A percentile compares a stretch with the other conserved stretches of the same genome.
These are phyloP conservation scores for Patiria pectinifera DNA, from an alignment of 53 echinoderm and acorn worm genomes.

Conservation along the genomic window DNA sequence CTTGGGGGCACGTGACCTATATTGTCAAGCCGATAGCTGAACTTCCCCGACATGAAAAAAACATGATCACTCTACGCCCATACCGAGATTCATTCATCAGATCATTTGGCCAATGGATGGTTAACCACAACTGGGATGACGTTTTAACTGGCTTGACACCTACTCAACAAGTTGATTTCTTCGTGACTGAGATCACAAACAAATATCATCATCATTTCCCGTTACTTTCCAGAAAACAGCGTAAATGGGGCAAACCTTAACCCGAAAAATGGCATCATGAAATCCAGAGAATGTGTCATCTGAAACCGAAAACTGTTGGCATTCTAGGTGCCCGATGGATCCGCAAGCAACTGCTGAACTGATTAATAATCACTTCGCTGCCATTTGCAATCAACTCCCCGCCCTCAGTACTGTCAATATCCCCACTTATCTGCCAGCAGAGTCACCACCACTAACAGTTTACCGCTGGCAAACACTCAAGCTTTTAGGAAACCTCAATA, in stretches of 20 bases:
- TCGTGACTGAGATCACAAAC: neutral
- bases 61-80: neutral
- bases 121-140: neutral
- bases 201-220: too few species aligned
- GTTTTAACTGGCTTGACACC: neutral
- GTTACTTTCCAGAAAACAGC: neutral
- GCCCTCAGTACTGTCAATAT: neutral
- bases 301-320: too few species aligned
- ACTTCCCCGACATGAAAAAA: too few species aligned
- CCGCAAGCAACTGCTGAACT: too few species aligned
- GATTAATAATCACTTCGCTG: too few species aligned
- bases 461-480: slow-evolving; percentile 33
- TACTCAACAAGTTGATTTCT: neutral
- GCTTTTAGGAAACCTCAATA: neutral
- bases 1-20: too few species aligned
- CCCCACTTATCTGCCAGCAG: slow-evolving; percentile 33
- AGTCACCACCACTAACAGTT: slow-evolving; percentile 42
- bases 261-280: too few species aligned
- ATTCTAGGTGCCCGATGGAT: too few species aligned
- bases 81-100: slow-evolving; percentile 3
- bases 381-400: too few species aligned
- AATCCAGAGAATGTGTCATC: too few species aligned
- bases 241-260: too few species aligned
- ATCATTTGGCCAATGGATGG: slow-evolving; percentile 25
- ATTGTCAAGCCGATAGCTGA: too few species aligned